phyloP scores from a whole-genome alignment of 2,797 vertebrate species.

The Chrosomus eos region DNA sequence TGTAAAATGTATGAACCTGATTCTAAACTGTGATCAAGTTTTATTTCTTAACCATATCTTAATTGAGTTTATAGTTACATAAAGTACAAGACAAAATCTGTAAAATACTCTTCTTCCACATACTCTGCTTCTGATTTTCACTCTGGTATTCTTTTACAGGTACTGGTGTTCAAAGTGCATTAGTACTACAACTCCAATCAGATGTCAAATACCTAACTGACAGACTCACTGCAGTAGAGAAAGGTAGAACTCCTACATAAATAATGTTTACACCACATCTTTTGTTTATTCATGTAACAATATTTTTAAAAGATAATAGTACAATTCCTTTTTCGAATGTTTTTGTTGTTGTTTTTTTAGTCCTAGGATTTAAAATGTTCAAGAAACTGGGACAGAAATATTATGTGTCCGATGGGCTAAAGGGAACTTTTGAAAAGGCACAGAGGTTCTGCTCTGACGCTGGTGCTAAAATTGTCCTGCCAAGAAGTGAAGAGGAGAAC shows the following conservation, averaged over 20 bases:
- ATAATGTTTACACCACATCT: background rate
- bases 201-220: background rate
- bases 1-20: background rate
- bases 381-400: conserved; percentile 36
- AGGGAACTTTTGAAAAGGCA: conserved; percentile 7
- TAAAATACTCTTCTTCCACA: background rate
- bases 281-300: background rate
- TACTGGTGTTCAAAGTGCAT: background rate
- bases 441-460: conserved; percentile 3
- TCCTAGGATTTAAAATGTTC: background rate
- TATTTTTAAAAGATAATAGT: background rate
- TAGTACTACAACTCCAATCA: background rate
- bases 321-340: background rate
- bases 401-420: conserved; percentile 22
- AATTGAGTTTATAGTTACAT: background rate
- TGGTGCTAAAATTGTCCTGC: conserved; percentile 33
- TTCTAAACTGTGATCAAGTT: background rate
- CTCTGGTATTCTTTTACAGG: conserved; percentile 12
- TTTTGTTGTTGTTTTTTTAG: background rate
- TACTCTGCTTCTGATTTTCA: background rate
- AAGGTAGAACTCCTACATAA: conserved; percentile 2
- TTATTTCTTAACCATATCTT: background rate
- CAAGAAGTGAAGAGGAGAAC: conserved; percentile 43
- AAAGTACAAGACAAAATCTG: background rate
- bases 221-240: conserved; percentile 21